phyloP scores from a whole-genome alignment of 1,140 invertebrate species.

The Saccostrea echinata region DNA sequence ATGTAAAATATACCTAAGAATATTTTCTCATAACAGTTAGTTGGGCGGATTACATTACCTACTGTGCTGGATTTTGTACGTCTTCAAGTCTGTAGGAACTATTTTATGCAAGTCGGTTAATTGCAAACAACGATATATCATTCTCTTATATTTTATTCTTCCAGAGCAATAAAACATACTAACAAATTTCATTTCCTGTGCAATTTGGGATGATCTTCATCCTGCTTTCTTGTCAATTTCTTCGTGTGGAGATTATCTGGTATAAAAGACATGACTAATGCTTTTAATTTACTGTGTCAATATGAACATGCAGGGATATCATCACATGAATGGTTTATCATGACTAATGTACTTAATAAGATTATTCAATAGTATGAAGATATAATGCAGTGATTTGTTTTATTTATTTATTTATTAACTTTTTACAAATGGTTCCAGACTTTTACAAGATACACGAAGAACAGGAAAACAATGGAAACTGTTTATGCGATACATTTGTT shows the following conservation, averaged over 20 bases:
- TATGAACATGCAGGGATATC: no score
- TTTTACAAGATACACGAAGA: no score
- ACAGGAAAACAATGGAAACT: no score
- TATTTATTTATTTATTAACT: no score
- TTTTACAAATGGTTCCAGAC: no score
- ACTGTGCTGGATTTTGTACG: not conserved
- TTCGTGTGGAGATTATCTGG: not conserved
- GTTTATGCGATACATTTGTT: no score
- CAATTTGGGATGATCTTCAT: not conserved
- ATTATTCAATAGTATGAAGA: no score
- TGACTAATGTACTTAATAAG: no score
- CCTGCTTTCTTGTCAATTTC: not conserved
- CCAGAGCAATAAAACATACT: no score
- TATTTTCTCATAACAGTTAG: not conserved
- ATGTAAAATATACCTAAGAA: not conserved
- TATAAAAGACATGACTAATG: not conserved
- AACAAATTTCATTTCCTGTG: not conserved
- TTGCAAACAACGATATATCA: not conserved
- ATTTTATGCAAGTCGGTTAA: constrained; percentile 1
- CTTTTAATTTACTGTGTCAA: not conserved
- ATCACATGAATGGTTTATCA: no score
- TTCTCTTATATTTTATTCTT: not conserved
- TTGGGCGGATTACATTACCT: not conserved
- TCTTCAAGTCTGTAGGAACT: not conserved
- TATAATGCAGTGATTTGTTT: no score